phyloP scores from a whole-genome alignment of 2,113 vertebrate species.

The Addax nasomaculatus region DNA sequence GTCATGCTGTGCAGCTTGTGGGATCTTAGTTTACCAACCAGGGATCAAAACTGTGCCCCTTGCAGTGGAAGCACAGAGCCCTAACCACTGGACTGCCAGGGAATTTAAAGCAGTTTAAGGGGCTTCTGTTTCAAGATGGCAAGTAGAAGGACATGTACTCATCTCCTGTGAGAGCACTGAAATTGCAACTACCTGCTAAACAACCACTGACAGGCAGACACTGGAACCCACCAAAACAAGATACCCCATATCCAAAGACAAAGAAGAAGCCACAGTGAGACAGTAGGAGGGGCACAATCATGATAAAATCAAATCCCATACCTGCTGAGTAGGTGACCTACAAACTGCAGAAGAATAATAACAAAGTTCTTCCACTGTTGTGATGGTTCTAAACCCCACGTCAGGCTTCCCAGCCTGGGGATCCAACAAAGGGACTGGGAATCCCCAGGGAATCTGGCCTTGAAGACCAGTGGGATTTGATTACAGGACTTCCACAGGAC shows the following conservation, averaged over 20 bases:
- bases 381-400: background rate
- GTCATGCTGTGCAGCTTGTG: background rate
- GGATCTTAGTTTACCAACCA: background rate
- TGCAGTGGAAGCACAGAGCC: background rate
- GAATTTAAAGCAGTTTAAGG: background rate
- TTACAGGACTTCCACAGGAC: background rate
- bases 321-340: background rate
- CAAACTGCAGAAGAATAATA: background rate
- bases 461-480: background rate
- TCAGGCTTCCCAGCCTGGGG: background rate
- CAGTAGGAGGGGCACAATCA: background rate
- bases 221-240: background rate
- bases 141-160: background rate
- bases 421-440: background rate
- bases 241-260: background rate
- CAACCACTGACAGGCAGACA: background rate
- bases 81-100: background rate
- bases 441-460: background rate
- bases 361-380: background rate
- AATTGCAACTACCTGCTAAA: background rate
- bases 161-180: background rate
- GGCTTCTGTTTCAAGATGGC: background rate
- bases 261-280: background rate
- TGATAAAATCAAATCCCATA: background rate
- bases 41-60: background rate